These are phyloP conservation scores for Bradypus variegatus DNA, from an alignment of 2,797 vertebrate species.

Conservation along the genomic window DNA sequence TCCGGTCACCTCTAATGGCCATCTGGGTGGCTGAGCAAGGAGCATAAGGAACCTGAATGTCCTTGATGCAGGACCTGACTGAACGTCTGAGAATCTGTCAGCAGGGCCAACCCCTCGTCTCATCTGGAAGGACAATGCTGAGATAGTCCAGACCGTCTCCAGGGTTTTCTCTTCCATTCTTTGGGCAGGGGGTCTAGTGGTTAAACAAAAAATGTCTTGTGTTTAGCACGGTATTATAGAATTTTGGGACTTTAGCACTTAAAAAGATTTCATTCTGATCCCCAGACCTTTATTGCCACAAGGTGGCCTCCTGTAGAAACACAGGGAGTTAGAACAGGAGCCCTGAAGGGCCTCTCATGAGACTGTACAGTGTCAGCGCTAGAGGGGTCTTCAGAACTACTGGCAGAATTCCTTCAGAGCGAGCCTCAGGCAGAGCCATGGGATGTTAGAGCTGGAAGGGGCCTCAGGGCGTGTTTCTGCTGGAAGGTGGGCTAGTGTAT, in stretches of 20 bases:
- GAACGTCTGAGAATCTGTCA: background rate
- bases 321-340: background rate
- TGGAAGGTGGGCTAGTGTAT: background rate
- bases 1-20: background rate
- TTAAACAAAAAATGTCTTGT: background rate
- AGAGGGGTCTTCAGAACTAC: background rate
- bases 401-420: background rate
- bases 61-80: background rate
- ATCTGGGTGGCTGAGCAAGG: background rate
- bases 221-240: background rate
- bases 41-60: background rate
- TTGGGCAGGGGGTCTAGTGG: background rate
- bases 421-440: background rate
- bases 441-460: background rate
- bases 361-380: background rate
- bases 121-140: background rate
- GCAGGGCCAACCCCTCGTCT: background rate
- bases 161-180: background rate
- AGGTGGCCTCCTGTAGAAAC: background rate
- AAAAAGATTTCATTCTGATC: background rate
- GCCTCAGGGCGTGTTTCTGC: background rate
- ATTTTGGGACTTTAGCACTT: background rate
- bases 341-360: background rate
- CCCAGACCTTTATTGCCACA: too few species aligned
- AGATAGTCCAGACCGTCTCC: background rate